Conservation (phyloP, 2,797 vertebrate species). For the Rhinatrema bivittatum region DNA sequence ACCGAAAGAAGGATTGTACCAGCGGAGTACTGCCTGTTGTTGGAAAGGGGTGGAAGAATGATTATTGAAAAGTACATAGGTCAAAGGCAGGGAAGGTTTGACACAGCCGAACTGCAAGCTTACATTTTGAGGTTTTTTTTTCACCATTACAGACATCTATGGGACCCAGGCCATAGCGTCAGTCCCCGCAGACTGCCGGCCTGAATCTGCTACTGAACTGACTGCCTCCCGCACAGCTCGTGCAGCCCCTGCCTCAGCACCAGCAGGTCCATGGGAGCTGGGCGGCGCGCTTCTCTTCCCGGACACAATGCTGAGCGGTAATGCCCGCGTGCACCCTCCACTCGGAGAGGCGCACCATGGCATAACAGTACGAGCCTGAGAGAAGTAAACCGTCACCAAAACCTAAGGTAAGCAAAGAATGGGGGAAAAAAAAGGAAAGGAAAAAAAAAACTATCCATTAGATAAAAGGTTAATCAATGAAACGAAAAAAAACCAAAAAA, state of each 20-base stretch:
- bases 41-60: constrained; percentile 24
- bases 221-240: constrained; percentile 26
- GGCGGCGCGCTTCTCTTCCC: constrained; percentile 32
- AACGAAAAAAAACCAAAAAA: no score
- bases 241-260: constrained; percentile 26
- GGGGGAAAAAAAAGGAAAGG: constrained; percentile 34
- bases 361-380: constrained; percentile 36
- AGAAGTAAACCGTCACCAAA: constrained; percentile 36
- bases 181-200: constrained; percentile 2
- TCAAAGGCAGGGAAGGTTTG: constrained; percentile 15
- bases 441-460: constrained; percentile 43
- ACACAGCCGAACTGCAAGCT: constrained; percentile 19
- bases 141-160: constrained; percentile 9
- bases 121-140: background rate
- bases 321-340: constrained; percentile 19
- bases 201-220: constrained; percentile 22
- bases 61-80: constrained; percentile 23
- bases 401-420: constrained; percentile 38
- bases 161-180: no score
- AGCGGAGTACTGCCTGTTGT: constrained; percentile 24
- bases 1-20: background rate
- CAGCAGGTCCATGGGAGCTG: constrained; percentile 19
- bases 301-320: constrained; percentile 48
- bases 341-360: constrained; percentile 33
- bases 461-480: constrained; percentile 28